Conservation (phyloP, 2,113 vertebrate genomes). For the Diadophis punctatus region DNA sequence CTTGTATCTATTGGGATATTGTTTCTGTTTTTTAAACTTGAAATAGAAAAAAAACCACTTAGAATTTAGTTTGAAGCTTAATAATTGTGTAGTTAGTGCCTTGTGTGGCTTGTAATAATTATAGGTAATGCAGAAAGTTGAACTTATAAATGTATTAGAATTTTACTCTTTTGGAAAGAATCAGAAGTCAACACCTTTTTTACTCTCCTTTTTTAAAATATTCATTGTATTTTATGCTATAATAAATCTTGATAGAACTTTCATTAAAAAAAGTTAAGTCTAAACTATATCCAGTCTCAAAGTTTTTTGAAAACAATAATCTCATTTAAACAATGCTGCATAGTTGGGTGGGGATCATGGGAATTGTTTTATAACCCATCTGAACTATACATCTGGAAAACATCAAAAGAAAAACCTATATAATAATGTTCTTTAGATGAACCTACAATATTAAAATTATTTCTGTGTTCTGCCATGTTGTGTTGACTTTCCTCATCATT, state of each 20-base stretch:
- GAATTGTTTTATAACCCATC: background rate
- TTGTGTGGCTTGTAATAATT: background rate
- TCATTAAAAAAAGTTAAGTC: background rate
- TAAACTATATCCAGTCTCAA: background rate
- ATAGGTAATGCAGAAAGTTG: background rate
- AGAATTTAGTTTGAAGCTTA: background rate
- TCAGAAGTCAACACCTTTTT: background rate
- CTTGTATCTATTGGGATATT: background rate
- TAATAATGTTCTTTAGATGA: background rate
- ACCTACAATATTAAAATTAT: background rate
- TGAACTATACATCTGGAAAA: background rate
- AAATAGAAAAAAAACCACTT: background rate
- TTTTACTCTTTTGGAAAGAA: background rate
- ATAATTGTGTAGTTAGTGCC: background rate
- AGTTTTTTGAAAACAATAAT: conserved; percentile 9
- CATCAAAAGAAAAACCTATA: background rate
- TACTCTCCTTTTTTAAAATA: background rate
- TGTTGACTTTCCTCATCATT: background rate
- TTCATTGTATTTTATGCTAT: background rate
- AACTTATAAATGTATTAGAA: background rate
- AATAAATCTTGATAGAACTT: background rate
- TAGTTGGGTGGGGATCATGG: background rate
- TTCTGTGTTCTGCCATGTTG: background rate
- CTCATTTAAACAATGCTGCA: background rate
- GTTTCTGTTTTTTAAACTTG: background rate